A percentile compares a stretch with the other conserved stretches of the same genome.
phyloP scores from a whole-genome alignment of 2,888 invertebrate genomes.

The Amphipyra tragopoginis region DNA sequence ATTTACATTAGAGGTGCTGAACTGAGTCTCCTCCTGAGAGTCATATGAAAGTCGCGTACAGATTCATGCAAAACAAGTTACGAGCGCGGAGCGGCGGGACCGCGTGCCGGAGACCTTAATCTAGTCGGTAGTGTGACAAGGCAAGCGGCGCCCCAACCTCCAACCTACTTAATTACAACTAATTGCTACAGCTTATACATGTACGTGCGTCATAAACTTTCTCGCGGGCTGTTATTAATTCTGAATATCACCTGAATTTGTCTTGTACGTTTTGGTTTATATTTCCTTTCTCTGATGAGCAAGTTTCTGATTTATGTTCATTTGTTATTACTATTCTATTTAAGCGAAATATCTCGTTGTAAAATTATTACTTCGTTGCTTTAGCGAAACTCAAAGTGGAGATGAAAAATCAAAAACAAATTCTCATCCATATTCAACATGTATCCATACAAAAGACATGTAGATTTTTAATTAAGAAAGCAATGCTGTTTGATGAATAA shows the following conservation, averaged over 20 bases:
- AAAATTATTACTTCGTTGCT: slow-evolving; percentile 10
- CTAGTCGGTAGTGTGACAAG: slow-evolving; percentile 79
- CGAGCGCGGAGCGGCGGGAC: slow-evolving; percentile 72
- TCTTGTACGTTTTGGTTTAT: slow-evolving; percentile 62
- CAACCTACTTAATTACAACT: slow-evolving; percentile 87
- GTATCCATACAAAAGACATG: slow-evolving; percentile 30
- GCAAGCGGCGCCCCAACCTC: slow-evolving; percentile 73
- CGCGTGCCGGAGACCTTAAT: slow-evolving; percentile 83
- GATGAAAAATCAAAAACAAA: slow-evolving; percentile 18
- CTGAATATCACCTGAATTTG: slow-evolving; percentile 73
- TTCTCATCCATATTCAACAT: slow-evolving; percentile 32
- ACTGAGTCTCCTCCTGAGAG: slow-evolving; percentile 81
- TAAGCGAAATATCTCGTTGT: slow-evolving; percentile 7
- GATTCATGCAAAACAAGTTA: slow-evolving; percentile 88
- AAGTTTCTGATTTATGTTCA: slow-evolving; percentile 52
- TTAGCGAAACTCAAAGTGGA: slow-evolving; percentile 9
- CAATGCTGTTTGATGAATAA: slow-evolving; percentile 64
- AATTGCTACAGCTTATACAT: slow-evolving; percentile 85
- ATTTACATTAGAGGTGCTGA: slow-evolving; percentile 89
- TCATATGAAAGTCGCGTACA: slow-evolving; percentile 84
- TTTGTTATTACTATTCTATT: slow-evolving; percentile 33
- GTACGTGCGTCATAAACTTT: slow-evolving; percentile 83
- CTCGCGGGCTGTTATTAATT: slow-evolving; percentile 77
- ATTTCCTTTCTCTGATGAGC: slow-evolving; percentile 43
- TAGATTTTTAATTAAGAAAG: slow-evolving; percentile 61